Evolutionary conservation across 2,113 vertebrate genomes (phyloP), one percentile per base, ranked within the genome.

Genomic region (Mungos mungo): DNA sequence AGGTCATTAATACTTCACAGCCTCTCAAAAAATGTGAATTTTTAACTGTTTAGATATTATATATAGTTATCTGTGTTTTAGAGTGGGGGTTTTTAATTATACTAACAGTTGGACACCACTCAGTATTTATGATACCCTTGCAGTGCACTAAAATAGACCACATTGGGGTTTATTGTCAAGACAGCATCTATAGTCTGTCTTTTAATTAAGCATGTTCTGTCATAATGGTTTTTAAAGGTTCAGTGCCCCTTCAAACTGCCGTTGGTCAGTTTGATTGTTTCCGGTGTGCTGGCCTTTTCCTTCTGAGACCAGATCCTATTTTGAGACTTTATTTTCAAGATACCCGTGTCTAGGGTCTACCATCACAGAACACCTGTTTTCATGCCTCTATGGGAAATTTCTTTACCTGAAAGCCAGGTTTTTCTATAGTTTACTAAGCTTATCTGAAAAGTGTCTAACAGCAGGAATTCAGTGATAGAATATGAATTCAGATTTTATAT

Each of bases 31-130:
- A n/a, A 25, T 6, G 8, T 3, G 4, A 31, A 47, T 8, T 72
- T 92, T 88, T 74, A 82, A 41, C 38, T 41, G 74, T 85, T 66
- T 50, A 71, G 41, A 31, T 87, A 11, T 45, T 27, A 31, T 10
- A 1, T 76, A 29, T 21, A 71, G 23, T 86, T 94, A n/a, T 35
- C 45, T 69, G 19, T 96, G 69, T 41, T 76, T 86, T 81, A 47
- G 35, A 77, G 54, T n/a, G 31, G 33, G 38, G 33, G 10, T 38
- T 69, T 97, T 97, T 52, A 33, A 76, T 89, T 86, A 92, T 77
- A 69, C 68, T 95, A 92, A 63, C 89, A n/a, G 76, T 7, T 60
- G 41, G 35, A 35, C 13, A 35, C 77, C 65, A 68, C 23, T 9
- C n/a, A 96, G 45, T 21, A 45, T 68, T 88, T 27, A 41, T 68